Evolutionary conservation across 2,113 vertebrate genomes (phyloP).

Genomic region (Chelonoidis abingdonii): DNA sequence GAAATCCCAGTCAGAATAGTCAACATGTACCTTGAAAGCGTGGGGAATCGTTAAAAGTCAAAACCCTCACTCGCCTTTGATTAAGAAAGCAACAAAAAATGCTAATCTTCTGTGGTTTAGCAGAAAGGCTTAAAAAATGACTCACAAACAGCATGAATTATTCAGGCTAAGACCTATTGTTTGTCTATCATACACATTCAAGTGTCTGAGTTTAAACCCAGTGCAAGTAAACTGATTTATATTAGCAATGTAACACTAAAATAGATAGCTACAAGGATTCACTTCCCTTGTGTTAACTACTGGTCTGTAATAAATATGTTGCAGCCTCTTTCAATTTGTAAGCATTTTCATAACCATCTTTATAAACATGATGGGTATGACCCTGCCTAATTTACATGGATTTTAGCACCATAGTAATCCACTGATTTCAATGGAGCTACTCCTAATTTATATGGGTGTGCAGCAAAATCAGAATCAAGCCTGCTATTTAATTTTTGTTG

Average conservation of each 20-base stretch:
- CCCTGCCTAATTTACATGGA: background rate
- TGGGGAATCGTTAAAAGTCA: conserved; percentile 64
- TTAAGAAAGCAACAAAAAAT: conserved; percentile 68
- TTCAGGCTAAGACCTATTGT: conserved; percentile 66
- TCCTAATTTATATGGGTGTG: background rate
- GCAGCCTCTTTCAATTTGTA: background rate
- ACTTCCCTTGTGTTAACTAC: conserved; percentile 29
- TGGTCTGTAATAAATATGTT: background rate
- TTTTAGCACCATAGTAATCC: background rate
- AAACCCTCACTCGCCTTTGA: conserved; percentile 68
- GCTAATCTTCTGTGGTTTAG: conserved; percentile 76
- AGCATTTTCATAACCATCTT: conserved; percentile 8
- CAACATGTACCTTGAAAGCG: conserved; percentile 48
- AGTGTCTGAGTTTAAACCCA: conserved; percentile 37
- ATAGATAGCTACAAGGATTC: background rate
- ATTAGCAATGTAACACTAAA: background rate
- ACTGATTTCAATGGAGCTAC: background rate
- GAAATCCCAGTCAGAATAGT: conserved; percentile 47
- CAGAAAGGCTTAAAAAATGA: conserved; percentile 71
- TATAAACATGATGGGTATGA: background rate
- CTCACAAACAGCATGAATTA: conserved; percentile 79
- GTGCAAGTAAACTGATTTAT: conserved; percentile 57
- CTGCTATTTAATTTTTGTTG: background rate
- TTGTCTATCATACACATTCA: conserved; percentile 52
- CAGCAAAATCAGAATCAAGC: background rate